A percentile compares a stretch with the other conserved stretches of the same genome.
These are phyloP conservation scores for Malacosoma neustria DNA, from an alignment of 2,888 invertebrate species.

Conservation along the genomic window DNA sequence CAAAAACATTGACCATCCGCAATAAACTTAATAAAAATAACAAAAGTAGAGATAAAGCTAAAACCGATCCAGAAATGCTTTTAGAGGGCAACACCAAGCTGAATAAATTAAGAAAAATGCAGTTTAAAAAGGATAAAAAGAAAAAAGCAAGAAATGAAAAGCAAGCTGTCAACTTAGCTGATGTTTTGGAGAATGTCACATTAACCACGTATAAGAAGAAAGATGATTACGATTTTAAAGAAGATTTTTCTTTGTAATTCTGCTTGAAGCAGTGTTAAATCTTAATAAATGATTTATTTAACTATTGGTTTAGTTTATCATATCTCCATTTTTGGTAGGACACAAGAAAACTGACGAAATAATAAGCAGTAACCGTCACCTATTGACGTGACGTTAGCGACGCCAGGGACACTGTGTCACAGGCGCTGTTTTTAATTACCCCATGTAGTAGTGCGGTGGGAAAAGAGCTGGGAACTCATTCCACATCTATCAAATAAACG, in stretches of 20 bases:
- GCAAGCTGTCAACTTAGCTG: constrained; percentile 77
- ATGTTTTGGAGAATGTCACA: constrained; percentile 77
- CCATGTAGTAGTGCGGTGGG: too few relatives aligned
- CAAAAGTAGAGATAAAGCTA: constrained; percentile 44
- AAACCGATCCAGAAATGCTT: constrained; percentile 78
- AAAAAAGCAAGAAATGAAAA: constrained; percentile 72
- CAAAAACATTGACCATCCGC: constrained; percentile 51
- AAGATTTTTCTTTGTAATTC: constrained; percentile 61
- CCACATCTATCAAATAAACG: too few relatives aligned
- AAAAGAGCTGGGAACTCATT: too few relatives aligned
- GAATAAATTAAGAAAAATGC: constrained; percentile 57
- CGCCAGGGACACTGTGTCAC: too few relatives aligned
- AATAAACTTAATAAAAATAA: constrained; percentile 46
- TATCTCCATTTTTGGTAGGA: too few relatives aligned
- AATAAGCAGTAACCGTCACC: too few relatives aligned
- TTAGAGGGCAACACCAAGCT: constrained; percentile 79
- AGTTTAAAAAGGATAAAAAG: constrained; percentile 79
- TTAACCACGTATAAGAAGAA: constrained; percentile 47
- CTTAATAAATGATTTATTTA: too few relatives aligned
- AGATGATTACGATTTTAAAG: constrained; percentile 78
- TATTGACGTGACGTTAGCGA: too few relatives aligned
- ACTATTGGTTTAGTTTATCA: too few relatives aligned
- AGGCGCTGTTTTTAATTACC: too few relatives aligned
- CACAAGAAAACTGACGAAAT: too few relatives aligned
- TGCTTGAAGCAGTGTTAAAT: constrained; percentile 1